Conservation (phyloP, 2,113 vertebrate genomes). For the Mesitornis unicolor region DNA sequence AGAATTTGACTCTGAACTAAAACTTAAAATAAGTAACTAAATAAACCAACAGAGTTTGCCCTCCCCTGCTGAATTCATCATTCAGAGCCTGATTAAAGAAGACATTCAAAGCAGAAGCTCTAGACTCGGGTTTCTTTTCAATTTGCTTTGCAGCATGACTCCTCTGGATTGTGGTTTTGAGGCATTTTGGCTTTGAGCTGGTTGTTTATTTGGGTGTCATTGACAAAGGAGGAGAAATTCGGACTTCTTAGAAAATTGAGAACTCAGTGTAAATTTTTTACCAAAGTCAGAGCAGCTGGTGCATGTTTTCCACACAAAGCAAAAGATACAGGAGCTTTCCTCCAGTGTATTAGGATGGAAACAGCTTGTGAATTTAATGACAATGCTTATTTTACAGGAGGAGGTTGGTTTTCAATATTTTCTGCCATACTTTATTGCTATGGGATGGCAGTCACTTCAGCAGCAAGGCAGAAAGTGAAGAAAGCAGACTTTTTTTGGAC, state of each 20-base stretch:
- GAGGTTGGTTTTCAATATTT: background rate
- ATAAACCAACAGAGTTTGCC: background rate
- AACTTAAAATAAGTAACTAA: background rate
- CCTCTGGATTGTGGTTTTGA: background rate
- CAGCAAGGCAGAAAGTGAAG: background rate
- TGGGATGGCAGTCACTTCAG: background rate
- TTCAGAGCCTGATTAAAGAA: background rate
- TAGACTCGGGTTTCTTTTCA: background rate
- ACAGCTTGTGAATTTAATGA: background rate
- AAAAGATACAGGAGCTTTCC: background rate
- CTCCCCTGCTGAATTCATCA: background rate
- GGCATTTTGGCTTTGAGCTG: background rate
- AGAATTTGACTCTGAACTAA: background rate
- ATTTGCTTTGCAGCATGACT: background rate
- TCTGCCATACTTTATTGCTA: background rate
- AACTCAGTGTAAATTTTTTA: background rate
- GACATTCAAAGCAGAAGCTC: slow-evolving; percentile 1
- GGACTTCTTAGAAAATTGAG: background rate
- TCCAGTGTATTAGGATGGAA: background rate
- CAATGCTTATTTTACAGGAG: background rate
- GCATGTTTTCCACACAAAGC: background rate
- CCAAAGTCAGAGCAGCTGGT: background rate
- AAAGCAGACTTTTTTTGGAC: background rate
- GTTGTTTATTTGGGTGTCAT: background rate
- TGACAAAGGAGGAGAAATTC: slow-evolving; percentile 18